Evolutionary conservation across 2,888 invertebrate species (phyloP).

Genomic region (Drosophila engyochracea): DNA sequence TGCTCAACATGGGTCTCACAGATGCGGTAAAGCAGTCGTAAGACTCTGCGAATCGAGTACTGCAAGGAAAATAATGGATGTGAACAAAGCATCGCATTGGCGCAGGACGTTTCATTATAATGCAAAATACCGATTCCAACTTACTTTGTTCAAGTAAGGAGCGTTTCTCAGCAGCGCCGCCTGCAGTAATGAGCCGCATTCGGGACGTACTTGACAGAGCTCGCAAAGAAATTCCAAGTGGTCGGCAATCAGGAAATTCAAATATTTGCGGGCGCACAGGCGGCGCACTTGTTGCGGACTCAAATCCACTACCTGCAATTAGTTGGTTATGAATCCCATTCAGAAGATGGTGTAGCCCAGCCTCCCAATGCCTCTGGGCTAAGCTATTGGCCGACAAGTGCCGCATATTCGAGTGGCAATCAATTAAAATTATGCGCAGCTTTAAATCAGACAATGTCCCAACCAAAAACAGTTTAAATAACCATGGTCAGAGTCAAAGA

Average conservation of each 20-base stretch:
- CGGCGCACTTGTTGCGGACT: slow-evolving; percentile 83
- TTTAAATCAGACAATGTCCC: slow-evolving; percentile 33
- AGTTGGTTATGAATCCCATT: slow-evolving; percentile 49
- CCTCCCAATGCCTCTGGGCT: neutral
- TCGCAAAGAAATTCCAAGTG: slow-evolving; percentile 83
- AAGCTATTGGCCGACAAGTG: slow-evolving; percentile 64
- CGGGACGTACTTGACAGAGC: slow-evolving; percentile 81
- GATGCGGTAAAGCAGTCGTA: slow-evolving; percentile 64
- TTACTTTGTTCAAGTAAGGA: slow-evolving; percentile 79
- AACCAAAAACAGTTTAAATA: slow-evolving; percentile 43
- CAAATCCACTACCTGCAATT: slow-evolving; percentile 79
- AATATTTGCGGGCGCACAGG: slow-evolving; percentile 76
- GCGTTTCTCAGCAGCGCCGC: slow-evolving; percentile 79
- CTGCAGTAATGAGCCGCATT: slow-evolving; percentile 82
- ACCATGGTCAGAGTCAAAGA: slow-evolving; percentile 1
- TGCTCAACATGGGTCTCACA: slow-evolving; percentile 39
- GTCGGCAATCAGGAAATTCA: slow-evolving; percentile 84
- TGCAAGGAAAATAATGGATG: slow-evolving; percentile 30
- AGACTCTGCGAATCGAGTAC: slow-evolving; percentile 71
- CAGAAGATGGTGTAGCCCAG: neutral
- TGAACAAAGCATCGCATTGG: slow-evolving; percentile 22
- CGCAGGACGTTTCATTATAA: slow-evolving; percentile 47
- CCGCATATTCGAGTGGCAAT: slow-evolving; percentile 70
- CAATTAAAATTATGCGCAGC: slow-evolving; percentile 68
- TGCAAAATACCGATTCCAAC: slow-evolving; percentile 56